phyloP scores from a whole-genome alignment of 92 coral and sea anemone genomes.

The Palythoa heliodiscus region DNA sequence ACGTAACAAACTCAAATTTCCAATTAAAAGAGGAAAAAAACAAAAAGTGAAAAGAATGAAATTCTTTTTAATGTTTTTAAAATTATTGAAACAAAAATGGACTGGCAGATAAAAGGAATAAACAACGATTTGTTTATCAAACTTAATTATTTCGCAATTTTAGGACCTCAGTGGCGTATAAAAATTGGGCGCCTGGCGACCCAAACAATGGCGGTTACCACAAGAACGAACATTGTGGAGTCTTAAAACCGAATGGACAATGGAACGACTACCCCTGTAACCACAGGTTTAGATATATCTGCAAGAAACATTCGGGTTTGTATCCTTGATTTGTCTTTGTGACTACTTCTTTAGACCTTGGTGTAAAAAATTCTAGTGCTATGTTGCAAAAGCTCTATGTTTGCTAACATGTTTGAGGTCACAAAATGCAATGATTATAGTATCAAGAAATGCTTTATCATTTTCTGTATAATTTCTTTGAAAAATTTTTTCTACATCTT shows the following conservation, averaged over 20 bases:
- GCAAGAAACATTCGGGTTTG: conserved; percentile 60
- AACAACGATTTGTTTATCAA: background rate
- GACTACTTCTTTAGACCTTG: background rate
- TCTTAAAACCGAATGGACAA: conserved; percentile 83
- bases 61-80: too few species aligned
- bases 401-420: background rate
- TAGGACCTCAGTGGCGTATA: conserved; percentile 68
- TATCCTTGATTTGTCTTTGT: background rate
- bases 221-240: conserved; percentile 84
- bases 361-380: too few species aligned
- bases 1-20: too few species aligned
- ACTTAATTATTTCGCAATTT: background rate
- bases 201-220: conserved; percentile 90
- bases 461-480: too few species aligned
- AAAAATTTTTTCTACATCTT: too few species aligned
- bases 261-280: conserved; percentile 98
- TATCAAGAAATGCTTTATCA: too few species aligned
- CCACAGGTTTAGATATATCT: conserved; percentile 79
- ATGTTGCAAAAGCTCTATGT: background rate
- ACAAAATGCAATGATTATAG: too few species aligned
- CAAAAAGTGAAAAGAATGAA: too few species aligned
- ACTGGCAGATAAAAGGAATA: too few species aligned
- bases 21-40: too few species aligned
- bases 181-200: conserved; percentile 94
- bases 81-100: too few species aligned